Evolutionary conservation across 2,888 invertebrate genomes (phyloP).

Genomic region (Diloba caeruleocephala): DNA sequence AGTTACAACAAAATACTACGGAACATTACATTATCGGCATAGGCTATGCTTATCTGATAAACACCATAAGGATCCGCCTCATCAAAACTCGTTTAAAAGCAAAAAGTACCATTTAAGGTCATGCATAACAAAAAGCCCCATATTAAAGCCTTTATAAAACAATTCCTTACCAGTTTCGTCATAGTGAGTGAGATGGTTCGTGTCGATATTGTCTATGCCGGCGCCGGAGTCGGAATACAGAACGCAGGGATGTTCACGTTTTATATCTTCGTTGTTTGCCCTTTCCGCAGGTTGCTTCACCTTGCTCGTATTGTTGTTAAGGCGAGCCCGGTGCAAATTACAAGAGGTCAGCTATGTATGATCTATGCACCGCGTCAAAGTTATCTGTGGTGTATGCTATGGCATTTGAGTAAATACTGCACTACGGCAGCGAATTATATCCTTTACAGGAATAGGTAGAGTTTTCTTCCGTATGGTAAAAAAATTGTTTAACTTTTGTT

Average conservation of each 20-base stretch:
- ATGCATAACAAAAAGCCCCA: conserved; percentile 28
- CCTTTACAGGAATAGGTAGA: too few species aligned
- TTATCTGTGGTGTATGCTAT: conserved; percentile 28
- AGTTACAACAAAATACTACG: too few species aligned
- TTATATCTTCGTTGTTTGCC: conserved; percentile 83
- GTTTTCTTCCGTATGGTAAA: too few species aligned
- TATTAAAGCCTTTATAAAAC: conserved; percentile 30
- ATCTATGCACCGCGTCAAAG: conserved; percentile 44
- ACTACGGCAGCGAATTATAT: too few species aligned
- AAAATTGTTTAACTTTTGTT: too few species aligned
- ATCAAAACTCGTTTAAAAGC: conserved; percentile 26
- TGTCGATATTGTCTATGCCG: conserved; percentile 66
- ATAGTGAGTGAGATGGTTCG: conserved; percentile 63
- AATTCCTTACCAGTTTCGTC: conserved; percentile 78
- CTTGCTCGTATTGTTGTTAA: conserved; percentile 82
- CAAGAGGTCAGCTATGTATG: conserved; percentile 52
- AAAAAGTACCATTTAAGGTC: conserved; percentile 39
- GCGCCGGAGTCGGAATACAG: conserved; percentile 71
- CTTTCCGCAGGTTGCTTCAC: conserved; percentile 84
- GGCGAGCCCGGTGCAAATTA: conserved; percentile 66
- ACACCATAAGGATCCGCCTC: conserved; percentile 30
- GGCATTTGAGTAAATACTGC: not conserved
- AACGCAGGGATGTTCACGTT: conserved; percentile 79
- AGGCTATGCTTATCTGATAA: conserved; percentile 16
- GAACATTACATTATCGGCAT: too few species aligned